phyloP scores from a whole-genome alignment of 2,888 invertebrate species.

The Cataglyphis altisquamis region DNA sequence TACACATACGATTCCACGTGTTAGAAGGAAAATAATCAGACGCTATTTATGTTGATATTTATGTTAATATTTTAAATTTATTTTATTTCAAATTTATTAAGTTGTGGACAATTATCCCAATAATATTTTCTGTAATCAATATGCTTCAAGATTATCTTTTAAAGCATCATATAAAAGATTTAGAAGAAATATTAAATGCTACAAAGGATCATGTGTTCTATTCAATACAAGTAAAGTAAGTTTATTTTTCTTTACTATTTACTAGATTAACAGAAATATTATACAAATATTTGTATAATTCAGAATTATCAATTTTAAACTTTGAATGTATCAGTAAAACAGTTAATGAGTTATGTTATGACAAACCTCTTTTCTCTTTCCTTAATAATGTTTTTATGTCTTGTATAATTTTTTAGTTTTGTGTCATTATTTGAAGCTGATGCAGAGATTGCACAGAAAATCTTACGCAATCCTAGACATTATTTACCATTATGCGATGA shows the following conservation, averaged over 20 bases:
- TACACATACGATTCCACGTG: neutral
- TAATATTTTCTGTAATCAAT: constrained; percentile 24
- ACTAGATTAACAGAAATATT: neutral
- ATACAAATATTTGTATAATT: constrained; percentile 85
- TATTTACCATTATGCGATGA: constrained; percentile 90
- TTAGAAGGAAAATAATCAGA: constrained; percentile 8
- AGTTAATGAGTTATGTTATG: constrained; percentile 91
- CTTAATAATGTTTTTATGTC: constrained; percentile 21
- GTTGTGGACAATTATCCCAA: neutral
- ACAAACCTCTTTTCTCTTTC: neutral
- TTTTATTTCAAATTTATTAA: neutral
- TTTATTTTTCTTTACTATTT: constrained; percentile 54
- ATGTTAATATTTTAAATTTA: neutral
- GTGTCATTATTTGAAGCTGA: constrained; percentile 90
- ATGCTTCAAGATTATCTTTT: constrained; percentile 88
- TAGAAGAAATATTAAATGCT: constrained; percentile 89
- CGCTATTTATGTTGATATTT: neutral
- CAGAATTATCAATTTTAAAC: constrained; percentile 89
- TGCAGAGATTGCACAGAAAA: constrained; percentile 89
- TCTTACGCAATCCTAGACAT: constrained; percentile 89
- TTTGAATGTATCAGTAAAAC: constrained; percentile 88
- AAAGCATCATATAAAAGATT: constrained; percentile 88
- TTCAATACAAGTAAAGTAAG: constrained; percentile 91
- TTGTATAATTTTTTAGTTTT: constrained; percentile 87
- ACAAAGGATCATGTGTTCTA: constrained; percentile 89